Percentiles rank a stretch among this genome's conserved stretches.
phyloP scores from a whole-genome alignment of 2,888 invertebrate species.

The Drosophila testacea region DNA sequence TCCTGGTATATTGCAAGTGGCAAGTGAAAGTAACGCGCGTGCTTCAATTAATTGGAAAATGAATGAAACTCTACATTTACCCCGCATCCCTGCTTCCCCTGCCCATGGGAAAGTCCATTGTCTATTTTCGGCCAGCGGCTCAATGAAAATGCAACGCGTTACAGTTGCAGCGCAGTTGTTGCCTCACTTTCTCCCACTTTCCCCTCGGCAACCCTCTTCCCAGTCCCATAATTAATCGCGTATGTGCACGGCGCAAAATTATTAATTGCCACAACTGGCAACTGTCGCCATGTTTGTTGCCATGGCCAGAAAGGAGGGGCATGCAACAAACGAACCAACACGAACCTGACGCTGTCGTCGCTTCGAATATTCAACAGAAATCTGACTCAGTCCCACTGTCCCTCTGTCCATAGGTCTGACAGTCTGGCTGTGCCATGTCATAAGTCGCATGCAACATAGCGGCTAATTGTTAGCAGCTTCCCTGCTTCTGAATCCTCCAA shows the following conservation, averaged over 20 bases:
- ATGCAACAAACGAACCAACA: slow-evolving; percentile 30
- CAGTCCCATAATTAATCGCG: slow-evolving; percentile 83
- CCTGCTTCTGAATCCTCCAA: slow-evolving; percentile 38
- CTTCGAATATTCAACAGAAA: slow-evolving; percentile 68
- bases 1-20: slow-evolving; percentile 35
- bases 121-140: slow-evolving; percentile 71
- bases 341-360: slow-evolving; percentile 71
- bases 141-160: slow-evolving; percentile 74
- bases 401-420: slow-evolving; percentile 17
- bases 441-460: slow-evolving; percentile 81
- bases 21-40: slow-evolving; percentile 79
- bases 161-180: slow-evolving; percentile 62
- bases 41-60: slow-evolving; percentile 82
- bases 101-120: slow-evolving; percentile 47
- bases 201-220: background rate
- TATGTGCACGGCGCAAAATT: slow-evolving; percentile 82
- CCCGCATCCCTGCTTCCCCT: background rate
- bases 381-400: slow-evolving; percentile 41
- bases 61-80: slow-evolving; percentile 65
- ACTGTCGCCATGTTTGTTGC: slow-evolving; percentile 80
- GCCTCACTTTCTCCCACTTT: slow-evolving; percentile 5
- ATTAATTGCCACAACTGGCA: slow-evolving; percentile 84
- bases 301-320: slow-evolving; percentile 13
- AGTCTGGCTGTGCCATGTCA: slow-evolving; percentile 65
- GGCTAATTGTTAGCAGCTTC: slow-evolving; percentile 82